Evolutionary conservation across 2,113 vertebrate genomes (phyloP), one percentile per base, ranked within the genome.

Genomic region (Picathartes gymnocephalus): DNA sequence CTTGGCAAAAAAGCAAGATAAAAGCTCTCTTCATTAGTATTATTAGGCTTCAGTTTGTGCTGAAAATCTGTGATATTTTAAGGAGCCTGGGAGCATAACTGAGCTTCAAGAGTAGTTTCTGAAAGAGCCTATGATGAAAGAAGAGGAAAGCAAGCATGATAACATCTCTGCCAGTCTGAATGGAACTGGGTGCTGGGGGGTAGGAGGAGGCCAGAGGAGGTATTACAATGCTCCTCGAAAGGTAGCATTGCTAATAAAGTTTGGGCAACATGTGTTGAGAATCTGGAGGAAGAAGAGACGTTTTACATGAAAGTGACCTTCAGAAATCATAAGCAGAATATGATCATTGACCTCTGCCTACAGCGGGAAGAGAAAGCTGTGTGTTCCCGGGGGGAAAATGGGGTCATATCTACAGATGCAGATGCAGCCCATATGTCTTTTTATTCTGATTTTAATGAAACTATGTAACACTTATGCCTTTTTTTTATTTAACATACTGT

Each of bases 51-150:
- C 60, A 22, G 35, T 76, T 84, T 84, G 64, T 80, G 78, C 79
- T 70, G 86, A 93, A 96, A 96, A 94, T 86, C 71, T 84, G 72
- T 73, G 83, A 81, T 88, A 79, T 86, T 96, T 97, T 91, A 95
- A 89, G 78, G 81, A 86, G 65, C 30, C 68, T 83, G 47, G 81
- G 44, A 83, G 31, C 61, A 88, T 69, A 95, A 91, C 50, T 84
- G 53, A 51, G 37, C 33, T 81, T 81, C 60, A 93, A 93, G 50
- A 56, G 72, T 35, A 65, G 78, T 86, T 94, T 93, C 80, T 83
- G 54, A 47, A 86, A 48, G 35, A 80, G 35, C 21, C 30, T 30
- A 42, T 39, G 56, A 44, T 61, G 50, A 44, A 60, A 79, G 54
- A 73, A 71, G 39, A 78, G 61, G 68, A 81, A 42, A 58, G n/a